Evolutionary conservation across 1,140 invertebrate genomes (phyloP).

Genomic region (Papilio machaon): DNA sequence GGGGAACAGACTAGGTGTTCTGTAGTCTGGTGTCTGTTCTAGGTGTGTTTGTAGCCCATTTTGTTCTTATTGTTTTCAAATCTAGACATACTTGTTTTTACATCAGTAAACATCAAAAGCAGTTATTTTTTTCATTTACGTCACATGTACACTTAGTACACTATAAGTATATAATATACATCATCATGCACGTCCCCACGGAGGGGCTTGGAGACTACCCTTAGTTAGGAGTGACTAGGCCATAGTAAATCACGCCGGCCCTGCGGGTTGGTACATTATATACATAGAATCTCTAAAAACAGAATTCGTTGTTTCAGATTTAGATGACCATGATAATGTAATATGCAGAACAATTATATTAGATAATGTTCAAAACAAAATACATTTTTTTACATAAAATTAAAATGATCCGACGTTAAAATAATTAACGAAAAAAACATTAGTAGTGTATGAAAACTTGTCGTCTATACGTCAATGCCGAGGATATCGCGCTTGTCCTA

Average conservation of each 20-base stretch:
- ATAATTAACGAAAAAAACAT: background rate
- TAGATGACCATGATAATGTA: background rate
- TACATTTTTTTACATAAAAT: background rate
- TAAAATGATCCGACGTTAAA: background rate
- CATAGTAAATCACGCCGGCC: too few species aligned
- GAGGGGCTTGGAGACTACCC: too few species aligned
- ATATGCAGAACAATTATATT: background rate
- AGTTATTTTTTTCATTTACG: background rate
- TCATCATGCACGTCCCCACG: too few species aligned
- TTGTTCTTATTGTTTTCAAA: constrained; percentile 62
- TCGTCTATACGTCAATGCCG: background rate
- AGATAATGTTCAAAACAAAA: background rate
- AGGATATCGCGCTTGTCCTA: background rate
- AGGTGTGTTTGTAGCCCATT: constrained; percentile 67
- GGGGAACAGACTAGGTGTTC: constrained; percentile 66
- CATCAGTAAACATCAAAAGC: background rate
- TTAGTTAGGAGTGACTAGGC: too few species aligned
- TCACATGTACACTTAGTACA: background rate
- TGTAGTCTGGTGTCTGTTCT: too few species aligned
- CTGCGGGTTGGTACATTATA: background rate
- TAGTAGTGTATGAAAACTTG: background rate
- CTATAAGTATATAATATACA: background rate
- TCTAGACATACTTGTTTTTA: constrained; percentile 11
- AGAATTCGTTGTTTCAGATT: background rate
- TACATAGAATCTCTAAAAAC: background rate